These are phyloP conservation scores for Glaucopsyche alexis DNA, from an alignment of 2,888 invertebrate species.

Conservation along the genomic window DNA sequence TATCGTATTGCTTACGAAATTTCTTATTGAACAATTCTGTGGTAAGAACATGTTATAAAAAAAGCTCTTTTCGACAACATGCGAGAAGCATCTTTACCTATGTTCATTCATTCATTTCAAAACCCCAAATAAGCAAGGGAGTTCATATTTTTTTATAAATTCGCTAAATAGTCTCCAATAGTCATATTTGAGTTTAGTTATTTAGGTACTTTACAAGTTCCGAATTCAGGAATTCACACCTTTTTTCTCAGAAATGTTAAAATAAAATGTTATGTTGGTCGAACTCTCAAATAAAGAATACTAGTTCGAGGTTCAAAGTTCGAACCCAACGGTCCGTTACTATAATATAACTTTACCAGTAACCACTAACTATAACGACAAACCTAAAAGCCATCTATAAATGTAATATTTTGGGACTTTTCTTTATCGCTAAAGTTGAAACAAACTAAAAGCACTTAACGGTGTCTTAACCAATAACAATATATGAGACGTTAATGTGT, in stretches of 20 bases:
- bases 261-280: no score
- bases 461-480: neutral
- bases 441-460: slow-evolving; percentile 3
- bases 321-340: neutral
- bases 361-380: neutral
- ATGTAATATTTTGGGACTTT: neutral
- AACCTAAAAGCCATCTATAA: neutral
- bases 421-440: slow-evolving; percentile 7
- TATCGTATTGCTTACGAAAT: slow-evolving; percentile 17
- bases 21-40: slow-evolving; percentile 5
- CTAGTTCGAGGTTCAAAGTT: neutral
- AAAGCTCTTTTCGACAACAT: neutral
- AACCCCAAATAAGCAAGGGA: neutral
- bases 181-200: no score
- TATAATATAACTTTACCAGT: neutral
- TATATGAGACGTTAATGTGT: slow-evolving; percentile 7
- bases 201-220: no score
- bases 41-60: neutral
- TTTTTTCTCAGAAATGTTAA: neutral
- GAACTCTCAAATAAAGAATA: no score
- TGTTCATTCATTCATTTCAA: neutral
- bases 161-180: no score
- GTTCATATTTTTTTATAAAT: neutral
- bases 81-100: neutral
- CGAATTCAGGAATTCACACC: neutral